These are phyloP conservation scores for Dinocampus coccinellae DNA, from an alignment of 2,888 invertebrate species.

Conservation along the genomic window DNA sequence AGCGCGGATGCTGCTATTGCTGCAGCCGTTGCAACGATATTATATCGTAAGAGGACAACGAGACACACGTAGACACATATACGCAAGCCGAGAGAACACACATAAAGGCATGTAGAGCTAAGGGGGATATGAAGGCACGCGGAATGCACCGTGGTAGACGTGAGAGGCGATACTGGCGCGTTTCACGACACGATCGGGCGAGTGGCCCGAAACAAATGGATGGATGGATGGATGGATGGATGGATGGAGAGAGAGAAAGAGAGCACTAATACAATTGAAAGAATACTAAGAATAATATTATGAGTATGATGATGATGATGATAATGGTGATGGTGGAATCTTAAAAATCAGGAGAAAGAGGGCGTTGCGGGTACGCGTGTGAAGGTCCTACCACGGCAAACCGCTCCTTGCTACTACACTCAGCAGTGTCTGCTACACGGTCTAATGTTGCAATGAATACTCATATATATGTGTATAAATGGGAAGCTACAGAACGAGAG, in stretches of 20 bases:
- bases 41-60: slow-evolving; percentile 38
- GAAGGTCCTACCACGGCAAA: slow-evolving; percentile 44
- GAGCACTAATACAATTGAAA: slow-evolving; percentile 24
- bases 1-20: slow-evolving; percentile 8
- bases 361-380: slow-evolving; percentile 32
- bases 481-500: background rate
- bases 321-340: background rate
- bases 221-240: no score
- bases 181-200: slow-evolving; percentile 45
- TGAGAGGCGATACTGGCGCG: slow-evolving; percentile 52
- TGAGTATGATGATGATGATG: background rate
- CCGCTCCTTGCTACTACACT: slow-evolving; percentile 26
- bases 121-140: slow-evolving; percentile 39
- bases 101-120: background rate
- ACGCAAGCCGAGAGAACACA: background rate
- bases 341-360: slow-evolving; percentile 19
- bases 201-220: slow-evolving; percentile 40
- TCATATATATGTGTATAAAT: background rate
- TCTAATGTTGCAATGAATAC: slow-evolving; percentile 15
- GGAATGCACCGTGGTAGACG: slow-evolving; percentile 53
- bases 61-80: slow-evolving; percentile 34
- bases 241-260: no score
- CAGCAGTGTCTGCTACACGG: slow-evolving; percentile 22
- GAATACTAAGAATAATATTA: slow-evolving; percentile 22
- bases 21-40: slow-evolving; percentile 10